These are phyloP conservation scores for Limnephilus marmoratus DNA, from an alignment of 2,888 invertebrate genomes.

Conservation along the genomic window DNA sequence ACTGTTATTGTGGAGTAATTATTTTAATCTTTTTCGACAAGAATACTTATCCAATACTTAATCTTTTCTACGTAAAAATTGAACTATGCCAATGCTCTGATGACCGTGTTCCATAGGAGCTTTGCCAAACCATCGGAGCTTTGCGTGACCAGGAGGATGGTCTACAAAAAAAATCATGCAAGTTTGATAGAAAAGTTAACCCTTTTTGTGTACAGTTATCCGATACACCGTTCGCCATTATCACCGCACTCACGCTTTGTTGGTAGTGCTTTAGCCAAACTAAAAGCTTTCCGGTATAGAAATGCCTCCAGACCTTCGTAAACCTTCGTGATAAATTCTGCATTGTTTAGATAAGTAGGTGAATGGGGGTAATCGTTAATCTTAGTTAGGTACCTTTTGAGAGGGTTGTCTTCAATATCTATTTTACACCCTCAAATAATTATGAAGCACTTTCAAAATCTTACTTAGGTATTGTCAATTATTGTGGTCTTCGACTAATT, in stretches of 20 bases:
- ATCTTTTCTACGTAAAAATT: background rate
- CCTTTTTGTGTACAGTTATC: conserved; percentile 49
- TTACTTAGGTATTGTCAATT: background rate
- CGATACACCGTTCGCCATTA: conserved; percentile 50
- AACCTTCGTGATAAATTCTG: conserved; percentile 27
- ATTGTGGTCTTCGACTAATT: background rate
- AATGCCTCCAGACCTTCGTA: conserved; percentile 30
- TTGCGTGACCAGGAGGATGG: conserved; percentile 47
- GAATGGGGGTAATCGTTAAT: conserved; percentile 20
- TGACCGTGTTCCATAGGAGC: background rate
- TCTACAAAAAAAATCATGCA: conserved; percentile 45
- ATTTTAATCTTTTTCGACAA: background rate
- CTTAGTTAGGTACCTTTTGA: background rate
- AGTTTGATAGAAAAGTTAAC: conserved; percentile 52
- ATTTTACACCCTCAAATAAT: background rate
- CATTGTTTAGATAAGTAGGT: conserved; percentile 9
- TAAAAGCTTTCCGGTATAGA: conserved; percentile 49
- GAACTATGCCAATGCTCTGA: background rate
- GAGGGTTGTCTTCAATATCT: background rate
- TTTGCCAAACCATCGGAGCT: background rate
- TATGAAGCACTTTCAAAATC: background rate
- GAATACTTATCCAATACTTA: background rate
- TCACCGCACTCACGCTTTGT: conserved; percentile 46
- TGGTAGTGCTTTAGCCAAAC: conserved; percentile 29
- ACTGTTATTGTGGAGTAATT: background rate